Evolutionary conservation across 2,113 vertebrate genomes (phyloP), one percentile per base, ranked within the genome.

Genomic region (Onychorhynchus coronatus): DNA sequence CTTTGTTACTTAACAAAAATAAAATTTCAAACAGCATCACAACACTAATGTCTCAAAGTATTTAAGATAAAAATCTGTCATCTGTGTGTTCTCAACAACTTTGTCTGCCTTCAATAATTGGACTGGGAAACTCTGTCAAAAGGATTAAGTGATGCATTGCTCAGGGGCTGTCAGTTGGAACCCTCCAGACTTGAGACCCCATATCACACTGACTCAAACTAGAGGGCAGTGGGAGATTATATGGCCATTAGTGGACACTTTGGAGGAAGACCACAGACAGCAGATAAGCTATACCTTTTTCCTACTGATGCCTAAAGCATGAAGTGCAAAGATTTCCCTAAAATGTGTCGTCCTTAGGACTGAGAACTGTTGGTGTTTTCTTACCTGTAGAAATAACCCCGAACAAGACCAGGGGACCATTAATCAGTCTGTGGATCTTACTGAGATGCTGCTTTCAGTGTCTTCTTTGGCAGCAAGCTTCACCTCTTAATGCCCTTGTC

Each of bases 51-150:
- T 70, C 52, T 65, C 16, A 8, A 24, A 30, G 30, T 20, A 71
- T 84, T 58, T 78, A 9, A 15, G 16, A 14, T 6, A 78, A 71
- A 88, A 71, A 35, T 59, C 47, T 91, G 27, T 31, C 47, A 18
- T 75, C 35, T 92, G 30, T 41, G 44, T 82, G 14, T 65, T 89
- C 22, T 56, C 41, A 78, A 33, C 13, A 39, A 17, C 75, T 53
- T 85, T 87, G n/a, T 75, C 56, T 75, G 24, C 19, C 61, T 91
- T 91, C 53, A 65, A 27, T 73, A 72, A 81, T 24, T 78, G 61
- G 66, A 10, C 73, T 87, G 37, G 61, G 56, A 93, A 91, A 84
- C 61, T 55, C 49, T 44, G 9, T 72, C 91, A 22, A 79, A 89
- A 68, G 12, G 41, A 79, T 87, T 65, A 92, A 87, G 28, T 5